A percentile compares a stretch with the other conserved stretches of the same genome.
Conservation (phyloP, 2,797 vertebrate genomes). For the Coreius guichenoti region DNA sequence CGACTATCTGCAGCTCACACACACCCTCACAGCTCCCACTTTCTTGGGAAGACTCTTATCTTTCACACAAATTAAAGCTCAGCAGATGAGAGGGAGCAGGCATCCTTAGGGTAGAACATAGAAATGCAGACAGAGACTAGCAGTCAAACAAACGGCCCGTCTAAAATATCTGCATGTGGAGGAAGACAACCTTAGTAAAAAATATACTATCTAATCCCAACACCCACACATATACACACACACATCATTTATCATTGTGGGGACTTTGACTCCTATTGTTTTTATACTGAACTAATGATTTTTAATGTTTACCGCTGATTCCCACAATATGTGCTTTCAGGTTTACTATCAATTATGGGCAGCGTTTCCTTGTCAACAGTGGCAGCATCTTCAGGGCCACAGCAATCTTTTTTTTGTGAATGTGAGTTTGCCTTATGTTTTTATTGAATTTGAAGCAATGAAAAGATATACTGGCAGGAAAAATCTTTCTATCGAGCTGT, state of each 20-base stretch:
- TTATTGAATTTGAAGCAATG: background rate
- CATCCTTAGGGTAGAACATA: constrained; percentile 52
- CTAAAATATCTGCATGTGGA: constrained; percentile 29
- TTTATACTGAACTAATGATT: background rate
- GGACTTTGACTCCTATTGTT: background rate
- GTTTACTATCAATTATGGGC: background rate
- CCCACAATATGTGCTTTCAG: background rate
- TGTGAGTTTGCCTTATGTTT: background rate
- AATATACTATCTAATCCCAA: constrained; percentile 10
- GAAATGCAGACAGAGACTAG: constrained; percentile 48
- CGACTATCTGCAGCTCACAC: constrained; percentile 33
- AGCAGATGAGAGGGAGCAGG: constrained; percentile 54
- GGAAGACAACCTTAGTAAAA: constrained; percentile 18
- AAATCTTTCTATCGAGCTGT: background rate
- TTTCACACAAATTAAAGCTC: constrained; percentile 49
- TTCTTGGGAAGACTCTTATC: constrained; percentile 45
- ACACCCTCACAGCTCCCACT: constrained; percentile 33
- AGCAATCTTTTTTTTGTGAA: background rate
- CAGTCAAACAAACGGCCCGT: constrained; percentile 16
- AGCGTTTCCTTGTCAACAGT: background rate
- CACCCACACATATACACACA: constrained; percentile 27
- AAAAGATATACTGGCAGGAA: background rate
- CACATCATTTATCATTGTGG: background rate
- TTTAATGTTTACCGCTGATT: background rate
- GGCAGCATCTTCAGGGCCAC: background rate